These are phyloP conservation scores for Helleia helle DNA, from an alignment of 2,888 invertebrate species.

Conservation along the genomic window DNA sequence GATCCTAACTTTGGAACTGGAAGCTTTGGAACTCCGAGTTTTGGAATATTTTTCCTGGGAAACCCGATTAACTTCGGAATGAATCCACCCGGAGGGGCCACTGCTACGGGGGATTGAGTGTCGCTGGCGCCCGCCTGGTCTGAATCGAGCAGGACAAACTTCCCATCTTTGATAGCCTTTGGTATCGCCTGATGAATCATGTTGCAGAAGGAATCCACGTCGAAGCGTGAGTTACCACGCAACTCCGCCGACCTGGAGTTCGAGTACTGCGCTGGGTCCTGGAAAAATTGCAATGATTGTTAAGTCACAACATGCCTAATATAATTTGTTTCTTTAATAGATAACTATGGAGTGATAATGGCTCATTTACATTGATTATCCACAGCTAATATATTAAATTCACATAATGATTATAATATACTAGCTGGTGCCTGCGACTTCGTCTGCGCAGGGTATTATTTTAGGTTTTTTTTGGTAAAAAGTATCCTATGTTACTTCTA, in stretches of 20 bases:
- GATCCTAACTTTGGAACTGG: slow-evolving; percentile 11
- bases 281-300: slow-evolving; percentile 6
- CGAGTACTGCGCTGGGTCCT: slow-evolving; percentile 16
- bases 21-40: slow-evolving; percentile 20
- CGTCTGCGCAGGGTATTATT: too few relatives aligned
- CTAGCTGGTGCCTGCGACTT: too few relatives aligned
- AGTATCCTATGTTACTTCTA: too few relatives aligned
- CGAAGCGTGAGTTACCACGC: slow-evolving; percentile 25
- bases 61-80: slow-evolving; percentile 36
- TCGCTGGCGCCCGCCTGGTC: slow-evolving; percentile 46
- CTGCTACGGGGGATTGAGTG: slow-evolving; percentile 34
- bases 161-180: slow-evolving; percentile 48
- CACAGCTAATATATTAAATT: too few relatives aligned
- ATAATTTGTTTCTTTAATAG: too few relatives aligned
- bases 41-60: slow-evolving; percentile 40
- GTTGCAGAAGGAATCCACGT: slow-evolving; percentile 47
- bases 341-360: too few relatives aligned
- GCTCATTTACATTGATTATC: too few relatives aligned
- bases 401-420: too few relatives aligned
- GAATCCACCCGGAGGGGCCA: slow-evolving; percentile 46
- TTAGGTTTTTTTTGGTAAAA: too few relatives aligned
- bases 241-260: slow-evolving; percentile 20
- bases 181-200: slow-evolving; percentile 54
- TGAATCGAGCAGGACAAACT: slow-evolving; percentile 36
- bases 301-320: too few relatives aligned